These are phyloP conservation scores for Pseudochirops corinnae DNA, from an alignment of 2,797 vertebrate species.

Conservation along the genomic window DNA sequence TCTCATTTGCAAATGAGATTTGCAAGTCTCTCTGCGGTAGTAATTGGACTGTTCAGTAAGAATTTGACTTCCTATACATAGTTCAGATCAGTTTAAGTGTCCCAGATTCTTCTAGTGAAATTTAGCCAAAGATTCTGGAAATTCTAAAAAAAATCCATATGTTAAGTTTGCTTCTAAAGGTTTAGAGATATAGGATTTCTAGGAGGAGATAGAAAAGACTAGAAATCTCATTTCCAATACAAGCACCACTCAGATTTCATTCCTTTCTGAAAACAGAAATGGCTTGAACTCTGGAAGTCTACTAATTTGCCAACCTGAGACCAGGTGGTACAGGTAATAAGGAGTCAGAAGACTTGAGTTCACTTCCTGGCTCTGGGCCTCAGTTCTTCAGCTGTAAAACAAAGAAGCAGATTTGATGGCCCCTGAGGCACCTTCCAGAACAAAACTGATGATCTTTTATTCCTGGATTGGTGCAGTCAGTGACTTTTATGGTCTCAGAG, in stretches of 20 bases:
- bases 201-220: background rate
- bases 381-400: background rate
- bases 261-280: background rate
- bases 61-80: background rate
- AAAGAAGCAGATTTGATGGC: background rate
- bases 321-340: background rate
- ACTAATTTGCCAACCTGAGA: background rate
- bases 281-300: background rate
- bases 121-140: constrained; percentile 30
- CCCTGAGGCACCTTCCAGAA: background rate
- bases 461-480: background rate
- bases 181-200: constrained; percentile 5
- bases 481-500: background rate
- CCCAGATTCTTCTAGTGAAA: background rate
- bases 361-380: background rate
- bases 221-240: background rate
- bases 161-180: constrained; percentile 14
- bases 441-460: background rate
- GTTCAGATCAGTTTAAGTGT: constrained; percentile 32
- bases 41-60: constrained; percentile 15
- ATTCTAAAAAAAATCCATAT: constrained; percentile 4
- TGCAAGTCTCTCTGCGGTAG: constrained; percentile 3
- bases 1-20: constrained; percentile 41
- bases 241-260: background rate
- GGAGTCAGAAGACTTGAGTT: background rate